Conservation (phyloP, 2,888 invertebrate species). For the Iphiclides podalirius region DNA sequence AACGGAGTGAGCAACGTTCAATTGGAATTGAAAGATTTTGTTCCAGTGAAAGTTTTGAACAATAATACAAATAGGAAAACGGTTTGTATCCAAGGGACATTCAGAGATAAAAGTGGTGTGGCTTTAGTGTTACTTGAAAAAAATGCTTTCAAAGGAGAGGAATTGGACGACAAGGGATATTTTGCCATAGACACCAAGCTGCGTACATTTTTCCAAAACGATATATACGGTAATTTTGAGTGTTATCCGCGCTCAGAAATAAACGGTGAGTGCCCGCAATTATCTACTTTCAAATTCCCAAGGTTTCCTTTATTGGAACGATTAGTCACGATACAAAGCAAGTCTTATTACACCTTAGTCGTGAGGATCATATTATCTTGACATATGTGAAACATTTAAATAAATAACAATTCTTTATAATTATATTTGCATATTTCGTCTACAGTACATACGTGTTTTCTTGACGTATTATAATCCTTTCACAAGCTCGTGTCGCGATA, state of each 20-base stretch:
- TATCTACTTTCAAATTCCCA: slow-evolving; percentile 44
- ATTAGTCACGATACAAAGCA: slow-evolving; percentile 38
- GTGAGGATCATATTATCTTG: neutral
- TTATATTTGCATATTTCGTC: slow-evolving; percentile 10
- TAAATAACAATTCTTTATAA: slow-evolving; percentile 1
- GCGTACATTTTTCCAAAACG: slow-evolving; percentile 86
- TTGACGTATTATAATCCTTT: neutral
- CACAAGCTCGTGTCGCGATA: slow-evolving; percentile 5
- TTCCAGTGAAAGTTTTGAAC: slow-evolving; percentile 83
- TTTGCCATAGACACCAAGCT: slow-evolving; percentile 82
- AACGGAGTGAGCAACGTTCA: slow-evolving; percentile 51
- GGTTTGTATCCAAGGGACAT: slow-evolving; percentile 85
- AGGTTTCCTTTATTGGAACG: slow-evolving; percentile 32
- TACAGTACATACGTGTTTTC: neutral
- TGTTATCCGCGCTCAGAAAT: slow-evolving; percentile 82
- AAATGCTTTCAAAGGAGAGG: slow-evolving; percentile 86
- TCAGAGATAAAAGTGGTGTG: slow-evolving; percentile 80
- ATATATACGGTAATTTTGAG: slow-evolving; percentile 91
- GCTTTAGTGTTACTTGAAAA: slow-evolving; percentile 91
- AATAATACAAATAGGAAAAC: slow-evolving; percentile 87
- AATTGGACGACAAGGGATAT: slow-evolving; percentile 76
- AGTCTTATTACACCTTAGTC: slow-evolving; percentile 5
- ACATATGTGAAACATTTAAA: neutral
- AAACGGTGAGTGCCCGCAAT: slow-evolving; percentile 79
- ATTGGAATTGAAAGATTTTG: slow-evolving; percentile 82